These are phyloP conservation scores for Telmatherina bonti DNA, from an alignment of 2,797 vertebrate genomes.

Conservation along the genomic window DNA sequence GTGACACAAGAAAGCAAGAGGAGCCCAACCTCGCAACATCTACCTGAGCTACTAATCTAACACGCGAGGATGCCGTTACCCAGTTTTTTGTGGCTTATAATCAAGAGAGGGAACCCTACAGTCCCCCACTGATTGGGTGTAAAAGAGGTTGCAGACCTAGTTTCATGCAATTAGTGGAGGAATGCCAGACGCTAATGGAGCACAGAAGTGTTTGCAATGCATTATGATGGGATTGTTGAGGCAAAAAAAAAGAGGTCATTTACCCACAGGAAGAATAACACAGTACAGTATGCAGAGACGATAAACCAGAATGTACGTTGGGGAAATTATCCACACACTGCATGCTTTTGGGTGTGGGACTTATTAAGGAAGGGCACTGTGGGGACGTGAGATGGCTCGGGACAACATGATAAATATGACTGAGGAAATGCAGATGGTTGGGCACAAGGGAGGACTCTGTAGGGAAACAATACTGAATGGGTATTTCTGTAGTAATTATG, in stretches of 20 bases:
- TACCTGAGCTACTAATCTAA: constrained; percentile 51
- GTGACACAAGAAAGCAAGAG: constrained; percentile 44
- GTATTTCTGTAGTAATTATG: constrained; percentile 75
- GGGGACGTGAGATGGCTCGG: constrained; percentile 71
- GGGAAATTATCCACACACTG: constrained; percentile 65
- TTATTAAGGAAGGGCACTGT: constrained; percentile 64
- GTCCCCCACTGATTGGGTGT: constrained; percentile 78
- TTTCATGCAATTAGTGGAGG: constrained; percentile 82
- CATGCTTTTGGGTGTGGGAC: constrained; percentile 44
- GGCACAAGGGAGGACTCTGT: constrained; percentile 58
- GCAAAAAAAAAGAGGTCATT: constrained; percentile 52
- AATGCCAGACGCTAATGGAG: constrained; percentile 77
- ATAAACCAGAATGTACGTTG: constrained; percentile 59
- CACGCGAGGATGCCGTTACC: constrained; percentile 33
- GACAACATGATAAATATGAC: constrained; percentile 75
- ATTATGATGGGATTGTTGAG: constrained; percentile 63
- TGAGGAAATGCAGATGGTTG: constrained; percentile 77
- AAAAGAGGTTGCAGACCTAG: constrained; percentile 80
- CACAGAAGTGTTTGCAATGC: constrained; percentile 72
- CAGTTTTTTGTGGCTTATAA: constrained; percentile 65
- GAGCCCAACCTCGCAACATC: constrained; percentile 45
- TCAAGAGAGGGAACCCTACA: constrained; percentile 68
- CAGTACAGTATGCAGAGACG: constrained; percentile 57
- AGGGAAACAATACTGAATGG: constrained; percentile 73
- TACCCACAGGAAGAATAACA: constrained; percentile 61